Percentiles rank a stretch among this genome's conserved stretches.
Evolutionary conservation across 1,140 invertebrate genomes (phyloP).

Genomic region (Scaptomyza montana): DNA sequence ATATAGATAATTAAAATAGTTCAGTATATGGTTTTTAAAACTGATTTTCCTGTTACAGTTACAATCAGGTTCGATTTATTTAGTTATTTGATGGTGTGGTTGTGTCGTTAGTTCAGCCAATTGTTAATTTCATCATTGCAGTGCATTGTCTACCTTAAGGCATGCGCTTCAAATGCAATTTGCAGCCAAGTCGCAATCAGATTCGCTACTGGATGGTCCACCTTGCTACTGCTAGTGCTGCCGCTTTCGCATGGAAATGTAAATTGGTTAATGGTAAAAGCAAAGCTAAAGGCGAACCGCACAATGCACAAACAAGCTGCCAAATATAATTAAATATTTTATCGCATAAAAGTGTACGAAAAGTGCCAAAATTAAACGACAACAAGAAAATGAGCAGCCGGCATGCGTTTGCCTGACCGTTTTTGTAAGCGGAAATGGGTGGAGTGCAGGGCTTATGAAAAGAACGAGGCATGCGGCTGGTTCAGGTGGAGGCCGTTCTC

Average conservation of each 20-base stretch:
- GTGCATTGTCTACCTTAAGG: slow-evolving; percentile 40
- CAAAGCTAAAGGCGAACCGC: slow-evolving; percentile 49
- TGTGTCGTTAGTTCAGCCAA: no score
- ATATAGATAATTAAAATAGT: no score
- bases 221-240: neutral
- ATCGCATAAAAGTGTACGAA: slow-evolving; percentile 73
- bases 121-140: neutral
- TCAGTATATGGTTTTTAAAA: no score
- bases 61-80: no score
- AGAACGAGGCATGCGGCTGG: slow-evolving; percentile 7
- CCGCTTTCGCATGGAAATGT: slow-evolving; percentile 50
- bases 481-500: slow-evolving; percentile 59
- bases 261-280: slow-evolving; percentile 50
- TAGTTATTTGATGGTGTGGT: no score
- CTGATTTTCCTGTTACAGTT: no score
- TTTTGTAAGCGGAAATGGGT: slow-evolving; percentile 21
- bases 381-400: slow-evolving; percentile 76
- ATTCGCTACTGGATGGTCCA: neutral
- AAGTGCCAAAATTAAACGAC: slow-evolving; percentile 79
- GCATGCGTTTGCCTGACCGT: slow-evolving; percentile 68
- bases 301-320: slow-evolving; percentile 79
- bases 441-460: neutral
- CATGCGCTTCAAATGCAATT: slow-evolving; percentile 61
- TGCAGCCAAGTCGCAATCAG: neutral
- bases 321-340: slow-evolving; percentile 82